These are phyloP conservation scores for Amiota minor DNA, from an alignment of 2,888 invertebrate species.

Conservation along the genomic window DNA sequence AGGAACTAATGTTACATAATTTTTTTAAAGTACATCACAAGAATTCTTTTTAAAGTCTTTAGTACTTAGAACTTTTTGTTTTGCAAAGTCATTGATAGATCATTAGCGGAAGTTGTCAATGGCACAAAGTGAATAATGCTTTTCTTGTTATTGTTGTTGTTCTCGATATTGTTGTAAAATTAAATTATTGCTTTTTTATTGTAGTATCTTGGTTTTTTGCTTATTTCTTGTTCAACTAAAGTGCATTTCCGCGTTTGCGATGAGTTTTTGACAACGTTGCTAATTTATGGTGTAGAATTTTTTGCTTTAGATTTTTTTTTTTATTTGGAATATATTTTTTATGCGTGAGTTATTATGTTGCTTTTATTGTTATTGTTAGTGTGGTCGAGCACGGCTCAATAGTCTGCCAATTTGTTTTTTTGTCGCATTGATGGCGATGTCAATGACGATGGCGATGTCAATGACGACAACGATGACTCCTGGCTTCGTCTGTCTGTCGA, in stretches of 20 bases:
- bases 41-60: too few species aligned
- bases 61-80: slow-evolving; percentile 3
- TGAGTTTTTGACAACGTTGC: slow-evolving; percentile 7
- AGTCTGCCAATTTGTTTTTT: background rate
- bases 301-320: slow-evolving; percentile 5
- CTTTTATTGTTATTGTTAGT: background rate
- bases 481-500: too few species aligned
- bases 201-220: too few species aligned
- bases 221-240: slow-evolving; percentile 1
- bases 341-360: background rate
- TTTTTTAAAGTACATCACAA: too few species aligned
- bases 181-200: slow-evolving; percentile 12
- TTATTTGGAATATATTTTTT: slow-evolving; percentile 1
- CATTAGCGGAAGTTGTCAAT: slow-evolving; percentile 24
- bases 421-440: slow-evolving; percentile 6
- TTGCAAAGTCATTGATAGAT: slow-evolving; percentile 20
- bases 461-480: too few species aligned
- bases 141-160: slow-evolving; percentile 7
- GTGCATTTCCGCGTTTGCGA: slow-evolving; percentile 19
- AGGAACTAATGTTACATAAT: too few species aligned
- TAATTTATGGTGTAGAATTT: slow-evolving; percentile 15
- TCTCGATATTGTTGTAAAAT: slow-evolving; percentile 7
- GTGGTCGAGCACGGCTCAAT: background rate
- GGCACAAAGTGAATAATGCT: slow-evolving; percentile 4
- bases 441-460: too few species aligned